Percentiles rank a stretch among this genome's conserved stretches.
phyloP scores from a whole-genome alignment of 1,140 invertebrate genomes.

The Cylas formicarius region DNA sequence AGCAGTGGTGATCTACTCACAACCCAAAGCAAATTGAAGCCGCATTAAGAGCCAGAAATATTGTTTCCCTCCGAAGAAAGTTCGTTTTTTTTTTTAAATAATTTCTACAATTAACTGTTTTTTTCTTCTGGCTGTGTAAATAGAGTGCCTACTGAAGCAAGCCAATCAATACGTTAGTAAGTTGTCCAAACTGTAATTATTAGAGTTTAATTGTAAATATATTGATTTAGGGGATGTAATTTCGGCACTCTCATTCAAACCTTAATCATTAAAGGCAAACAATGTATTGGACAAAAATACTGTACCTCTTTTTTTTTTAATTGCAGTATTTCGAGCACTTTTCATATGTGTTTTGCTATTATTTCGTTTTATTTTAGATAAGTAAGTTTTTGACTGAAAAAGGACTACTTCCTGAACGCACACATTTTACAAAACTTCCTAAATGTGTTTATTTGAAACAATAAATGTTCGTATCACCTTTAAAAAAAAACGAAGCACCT shows the following conservation, averaged over 20 bases:
- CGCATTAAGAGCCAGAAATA: too few species aligned
- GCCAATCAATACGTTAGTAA: conserved; percentile 9
- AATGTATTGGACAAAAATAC: too few species aligned
- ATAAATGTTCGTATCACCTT: too few species aligned
- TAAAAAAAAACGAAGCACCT: too few species aligned
- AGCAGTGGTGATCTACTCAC: too few species aligned
- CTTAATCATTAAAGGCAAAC: too few species aligned
- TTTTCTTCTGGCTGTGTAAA: conserved; percentile 20
- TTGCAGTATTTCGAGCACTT: neutral
- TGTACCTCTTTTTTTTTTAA: neutral
- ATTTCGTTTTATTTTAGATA: conserved; percentile 4
- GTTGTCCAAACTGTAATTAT: conserved; percentile 13
- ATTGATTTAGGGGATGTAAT: conserved; percentile 11
- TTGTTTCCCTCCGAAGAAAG: too few species aligned
- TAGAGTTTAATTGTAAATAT: conserved; percentile 5
- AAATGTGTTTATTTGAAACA: too few species aligned
- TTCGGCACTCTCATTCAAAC: too few species aligned
- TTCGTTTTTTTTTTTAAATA: too few species aligned
- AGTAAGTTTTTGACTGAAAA: conserved; percentile 12
- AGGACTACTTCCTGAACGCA: conserved; percentile 6
- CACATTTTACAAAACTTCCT: neutral
- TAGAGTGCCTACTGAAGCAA: conserved; percentile 17
- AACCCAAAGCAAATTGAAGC: too few species aligned
- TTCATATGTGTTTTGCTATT: neutral
- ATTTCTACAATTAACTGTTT: conserved; percentile 2